Base-by-base conservation (phyloP, 2,113 vertebrate genomes). In the Tychaedon coryphoeus region DNA sequence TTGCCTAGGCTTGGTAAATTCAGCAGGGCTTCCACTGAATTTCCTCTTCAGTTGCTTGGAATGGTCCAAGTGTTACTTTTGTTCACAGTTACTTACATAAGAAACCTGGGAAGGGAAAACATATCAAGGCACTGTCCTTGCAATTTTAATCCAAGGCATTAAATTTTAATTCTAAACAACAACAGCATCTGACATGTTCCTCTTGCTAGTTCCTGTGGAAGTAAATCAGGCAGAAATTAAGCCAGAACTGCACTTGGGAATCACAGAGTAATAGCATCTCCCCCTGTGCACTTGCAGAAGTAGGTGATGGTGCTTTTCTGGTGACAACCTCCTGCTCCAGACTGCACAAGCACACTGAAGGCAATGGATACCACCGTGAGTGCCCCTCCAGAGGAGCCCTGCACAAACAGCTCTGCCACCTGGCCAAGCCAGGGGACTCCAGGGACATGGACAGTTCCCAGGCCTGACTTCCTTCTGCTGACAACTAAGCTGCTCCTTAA, bases 1-100 rank as follows among this genome's bases (percentile, higher is more conserved):
- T 92, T 90, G 88, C 51, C 75, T 74, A 71, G 93, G 70, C 91
- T 92, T 88, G 88, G 65, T 47, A 74, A 92, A 95, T 85, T 75
- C 91, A 93, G 70, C 70, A 92, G 43, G 72, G 69, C n/a, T 86
- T 75, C 67, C 62, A 40, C 43, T 83, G 58, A 79, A 91, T 77
- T 91, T 91, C 86, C 71, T 91, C 36, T 83, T 94, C 60, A 82
- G 45, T 58, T 75, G 58, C 78, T 79, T 78, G 38, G 77, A 93
- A 86, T 7, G 7, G 22, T 77, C 36, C 42, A 65, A 93, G 70
- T 76, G 73, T 73, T 72, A 50, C 43, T 76, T 78, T 61, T 83
- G 84, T 73, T 95, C 93, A 75, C 69, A 75, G 66, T 66, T 86
- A n/a, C 19, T 85, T 14, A 74, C 64, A 60, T 62, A 14, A 48